Conservation (phyloP, 2,888 invertebrate species). For the Diarsia dahlii region DNA sequence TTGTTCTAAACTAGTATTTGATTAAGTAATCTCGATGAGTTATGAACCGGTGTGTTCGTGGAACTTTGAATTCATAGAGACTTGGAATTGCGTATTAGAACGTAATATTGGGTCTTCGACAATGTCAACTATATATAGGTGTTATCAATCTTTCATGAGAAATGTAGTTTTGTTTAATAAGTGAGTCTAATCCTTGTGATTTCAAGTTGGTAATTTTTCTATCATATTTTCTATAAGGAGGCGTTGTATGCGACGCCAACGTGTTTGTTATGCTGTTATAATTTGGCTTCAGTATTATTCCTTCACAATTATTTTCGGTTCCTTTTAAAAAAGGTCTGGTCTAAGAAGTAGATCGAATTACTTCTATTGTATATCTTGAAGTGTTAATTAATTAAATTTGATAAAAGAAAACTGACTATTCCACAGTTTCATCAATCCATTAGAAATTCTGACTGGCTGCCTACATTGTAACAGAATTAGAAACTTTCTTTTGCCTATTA, state of each 20-base stretch:
- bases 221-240: too few species aligned
- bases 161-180: neutral
- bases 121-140: neutral
- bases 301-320: too few species aligned
- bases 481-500: slow-evolving; percentile 23
- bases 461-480: slow-evolving; percentile 10
- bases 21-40: slow-evolving; percentile 8
- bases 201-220: neutral
- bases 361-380: neutral
- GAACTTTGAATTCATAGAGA: neutral
- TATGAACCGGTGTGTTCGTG: neutral
- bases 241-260: too few species aligned
- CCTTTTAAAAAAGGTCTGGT: neutral
- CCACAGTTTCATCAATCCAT: neutral
- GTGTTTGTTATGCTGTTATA: neutral
- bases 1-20: slow-evolving; percentile 26
- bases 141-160: neutral
- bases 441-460: slow-evolving; percentile 2
- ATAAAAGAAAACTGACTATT: neutral
- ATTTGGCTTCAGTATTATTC: neutral
- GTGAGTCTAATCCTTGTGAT: neutral
- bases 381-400: neutral
- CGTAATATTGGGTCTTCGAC: neutral
- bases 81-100: neutral
- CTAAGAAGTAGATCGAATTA: neutral